These are phyloP conservation scores for Himantopus leucocephalus DNA, from an alignment of 2,113 vertebrate genomes.

Conservation along the genomic window DNA sequence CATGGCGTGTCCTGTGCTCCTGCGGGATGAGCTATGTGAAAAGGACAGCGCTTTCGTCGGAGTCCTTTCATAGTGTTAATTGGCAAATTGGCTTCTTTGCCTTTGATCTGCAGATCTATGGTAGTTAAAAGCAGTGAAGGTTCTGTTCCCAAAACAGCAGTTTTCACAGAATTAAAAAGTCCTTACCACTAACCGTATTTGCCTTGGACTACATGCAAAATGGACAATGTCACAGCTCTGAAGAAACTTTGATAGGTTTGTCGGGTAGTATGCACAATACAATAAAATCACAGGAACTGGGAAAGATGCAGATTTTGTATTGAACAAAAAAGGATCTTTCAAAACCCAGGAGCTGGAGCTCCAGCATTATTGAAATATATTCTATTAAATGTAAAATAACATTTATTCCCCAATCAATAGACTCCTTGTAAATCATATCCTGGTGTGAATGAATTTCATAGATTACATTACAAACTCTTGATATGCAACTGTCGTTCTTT, in stretches of 20 bases:
- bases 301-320: neutral
- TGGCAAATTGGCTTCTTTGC: neutral
- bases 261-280: neutral
- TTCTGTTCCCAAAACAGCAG: neutral
- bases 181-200: neutral
- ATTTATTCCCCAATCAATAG: slow-evolving; percentile 27
- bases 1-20: neutral
- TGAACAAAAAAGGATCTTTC: neutral
- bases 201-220: neutral
- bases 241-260: neutral
- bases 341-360: neutral
- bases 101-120: neutral
- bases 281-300: neutral
- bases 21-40: neutral
- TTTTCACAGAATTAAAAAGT: neutral
- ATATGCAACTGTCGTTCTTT: neutral
- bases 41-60: neutral
- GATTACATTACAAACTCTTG: slow-evolving; percentile 10
- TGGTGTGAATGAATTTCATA: slow-evolving; percentile 6
- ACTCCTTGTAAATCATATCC: slow-evolving; percentile 1
- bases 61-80: neutral
- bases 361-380: neutral
- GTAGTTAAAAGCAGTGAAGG: neutral
- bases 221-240: neutral
- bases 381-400: slow-evolving; percentile 29